Conservation (phyloP, 2,888 invertebrate species). For the Ornithoptera priamus region DNA sequence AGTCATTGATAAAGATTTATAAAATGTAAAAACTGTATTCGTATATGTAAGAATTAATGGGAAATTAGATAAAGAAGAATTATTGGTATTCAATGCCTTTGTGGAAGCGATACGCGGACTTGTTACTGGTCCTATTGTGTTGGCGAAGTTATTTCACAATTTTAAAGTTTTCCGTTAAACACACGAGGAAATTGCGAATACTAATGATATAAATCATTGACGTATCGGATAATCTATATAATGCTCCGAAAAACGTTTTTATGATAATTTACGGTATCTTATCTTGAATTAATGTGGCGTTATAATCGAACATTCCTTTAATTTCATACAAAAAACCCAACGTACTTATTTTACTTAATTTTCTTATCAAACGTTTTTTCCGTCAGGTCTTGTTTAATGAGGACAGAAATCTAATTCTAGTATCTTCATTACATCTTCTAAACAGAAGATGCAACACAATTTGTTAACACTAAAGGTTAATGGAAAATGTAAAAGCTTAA, state of each 20-base stretch:
- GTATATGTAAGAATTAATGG: no score
- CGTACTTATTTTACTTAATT: not conserved
- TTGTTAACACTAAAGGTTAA: no score
- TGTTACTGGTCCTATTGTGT: no score
- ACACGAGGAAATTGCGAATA: not conserved
- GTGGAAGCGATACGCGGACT: no score
- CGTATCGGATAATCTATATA: not conserved
- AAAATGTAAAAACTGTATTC: no score
- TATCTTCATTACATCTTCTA: not conserved
- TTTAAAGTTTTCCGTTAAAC: no score
- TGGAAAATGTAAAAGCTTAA: not conserved
- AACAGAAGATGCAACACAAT: not conserved
- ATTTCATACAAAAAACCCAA: not conserved
- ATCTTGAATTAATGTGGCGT: not conserved
- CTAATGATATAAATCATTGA: not conserved
- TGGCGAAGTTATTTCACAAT: no score
- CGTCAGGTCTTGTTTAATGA: no score
- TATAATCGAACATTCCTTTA: not conserved
- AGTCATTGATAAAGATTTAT: no score
- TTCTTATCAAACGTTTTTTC: not conserved
- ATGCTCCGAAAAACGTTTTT: constrained; percentile 11
- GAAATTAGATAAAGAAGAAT: no score
- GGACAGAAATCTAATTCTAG: no score
- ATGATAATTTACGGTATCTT: constrained; percentile 10
- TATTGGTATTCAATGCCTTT: no score